Percentiles rank a stretch among this genome's conserved stretches.
These are phyloP conservation scores for Liparis tanakae DNA, from an alignment of 2,797 vertebrate species.

Conservation along the genomic window DNA sequence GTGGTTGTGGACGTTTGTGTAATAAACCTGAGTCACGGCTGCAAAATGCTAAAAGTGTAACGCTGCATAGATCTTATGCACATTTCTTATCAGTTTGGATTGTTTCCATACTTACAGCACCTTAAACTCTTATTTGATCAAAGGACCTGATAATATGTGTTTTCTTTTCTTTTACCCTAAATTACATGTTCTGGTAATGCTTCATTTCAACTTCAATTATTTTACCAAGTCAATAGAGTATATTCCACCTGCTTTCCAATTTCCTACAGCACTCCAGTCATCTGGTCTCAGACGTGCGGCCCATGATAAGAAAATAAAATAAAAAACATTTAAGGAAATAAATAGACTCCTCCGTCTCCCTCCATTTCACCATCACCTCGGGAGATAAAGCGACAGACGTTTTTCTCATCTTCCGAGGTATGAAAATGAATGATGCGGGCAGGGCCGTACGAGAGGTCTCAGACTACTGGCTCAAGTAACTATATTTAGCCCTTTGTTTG, in stretches of 20 bases:
- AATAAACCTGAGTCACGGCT: neutral
- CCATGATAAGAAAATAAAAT: slow-evolving; percentile 49
- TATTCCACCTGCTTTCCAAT: slow-evolving; percentile 72
- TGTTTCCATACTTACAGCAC: neutral
- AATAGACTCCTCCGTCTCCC: slow-evolving; percentile 65
- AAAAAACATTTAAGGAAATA: slow-evolving; percentile 71
- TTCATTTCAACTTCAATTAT: slow-evolving; percentile 36
- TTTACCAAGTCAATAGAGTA: slow-evolving; percentile 43
- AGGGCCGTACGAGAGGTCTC: slow-evolving; percentile 32
- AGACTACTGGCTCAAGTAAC: slow-evolving; percentile 55
- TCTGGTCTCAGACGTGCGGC: slow-evolving; percentile 54
- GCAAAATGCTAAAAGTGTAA: neutral
- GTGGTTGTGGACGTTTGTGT: neutral
- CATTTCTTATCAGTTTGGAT: neutral
- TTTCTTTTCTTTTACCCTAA: neutral
- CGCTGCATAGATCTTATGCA: neutral
- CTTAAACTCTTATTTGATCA: neutral
- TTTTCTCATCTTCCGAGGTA: slow-evolving; percentile 65
- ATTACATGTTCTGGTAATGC: neutral
- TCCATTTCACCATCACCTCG: slow-evolving; percentile 69
- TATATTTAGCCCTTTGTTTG: slow-evolving; percentile 29
- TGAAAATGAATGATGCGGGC: slow-evolving; percentile 67
- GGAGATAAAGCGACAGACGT: slow-evolving; percentile 63
- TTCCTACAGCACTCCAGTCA: slow-evolving; percentile 48
- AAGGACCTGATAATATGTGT: too few relatives aligned